Percentiles rank a stretch among this genome's conserved stretches.
phyloP scores from a whole-genome alignment of 2,797 vertebrate species.

The Rhinatrema bivittatum region DNA sequence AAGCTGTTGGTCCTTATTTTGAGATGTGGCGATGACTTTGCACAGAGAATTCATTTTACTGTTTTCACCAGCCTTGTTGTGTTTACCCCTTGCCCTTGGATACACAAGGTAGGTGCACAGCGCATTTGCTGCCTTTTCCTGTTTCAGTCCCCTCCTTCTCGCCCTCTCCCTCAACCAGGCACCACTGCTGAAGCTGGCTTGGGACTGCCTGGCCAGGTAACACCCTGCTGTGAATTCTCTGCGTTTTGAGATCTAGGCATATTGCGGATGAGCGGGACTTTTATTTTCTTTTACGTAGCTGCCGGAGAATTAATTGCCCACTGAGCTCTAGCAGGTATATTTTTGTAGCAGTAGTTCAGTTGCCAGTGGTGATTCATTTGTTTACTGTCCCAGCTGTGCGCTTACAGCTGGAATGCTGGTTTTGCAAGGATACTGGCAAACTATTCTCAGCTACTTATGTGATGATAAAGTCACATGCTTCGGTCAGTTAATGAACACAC shows the following conservation, averaged over 20 bases:
- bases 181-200: constrained; percentile 22
- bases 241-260: too few species aligned
- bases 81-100: constrained; percentile 13
- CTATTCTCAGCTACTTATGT: not conserved
- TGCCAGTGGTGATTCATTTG: not conserved
- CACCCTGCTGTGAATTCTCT: not conserved
- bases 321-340: constrained; percentile 7
- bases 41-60: not conserved
- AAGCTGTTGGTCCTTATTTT: too few species aligned
- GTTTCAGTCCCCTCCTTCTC: constrained; percentile 36
- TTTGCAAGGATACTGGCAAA: not conserved
- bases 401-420: not conserved
- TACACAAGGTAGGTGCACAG: constrained; percentile 18
- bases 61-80: constrained; percentile 2
- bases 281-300: not conserved
- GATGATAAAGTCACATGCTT: not conserved
- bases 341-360: not conserved
- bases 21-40: not conserved
- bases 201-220: not conserved
- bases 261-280: not conserved
- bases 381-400: not conserved
- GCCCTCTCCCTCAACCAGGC: too few species aligned
- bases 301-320: constrained; percentile 9
- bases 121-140: not conserved
- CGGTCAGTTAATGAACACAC: not conserved